Conservation (phyloP, 2,888 invertebrate genomes). For the Andrena chrysosceles region DNA sequence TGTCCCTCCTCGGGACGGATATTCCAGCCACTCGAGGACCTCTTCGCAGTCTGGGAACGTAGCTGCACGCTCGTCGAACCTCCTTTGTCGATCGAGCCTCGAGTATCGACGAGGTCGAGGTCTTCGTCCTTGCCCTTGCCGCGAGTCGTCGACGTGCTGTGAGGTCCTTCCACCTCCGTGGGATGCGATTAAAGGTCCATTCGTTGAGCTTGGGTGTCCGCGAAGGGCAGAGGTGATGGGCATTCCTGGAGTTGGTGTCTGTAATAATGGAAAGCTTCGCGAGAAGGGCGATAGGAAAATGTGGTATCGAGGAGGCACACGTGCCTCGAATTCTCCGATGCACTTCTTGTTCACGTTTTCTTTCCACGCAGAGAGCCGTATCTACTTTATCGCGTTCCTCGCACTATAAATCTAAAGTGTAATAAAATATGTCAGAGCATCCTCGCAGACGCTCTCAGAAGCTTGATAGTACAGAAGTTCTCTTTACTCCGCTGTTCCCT, state of each 20-base stretch:
- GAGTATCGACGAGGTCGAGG: conserved; percentile 33
- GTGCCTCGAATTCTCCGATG: too few species aligned
- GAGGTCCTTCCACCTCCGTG: neutral
- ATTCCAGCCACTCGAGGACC: conserved; percentile 54
- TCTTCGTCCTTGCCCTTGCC: conserved; percentile 33
- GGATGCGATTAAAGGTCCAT: neutral
- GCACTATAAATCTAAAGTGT: too few species aligned
- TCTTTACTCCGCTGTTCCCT: conserved; percentile 18
- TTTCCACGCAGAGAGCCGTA: too few species aligned
- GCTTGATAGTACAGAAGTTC: conserved; percentile 12
- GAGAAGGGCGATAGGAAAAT: too few species aligned
- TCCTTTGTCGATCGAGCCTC: conserved; percentile 22
- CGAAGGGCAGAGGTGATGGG: neutral
- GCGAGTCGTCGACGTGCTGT: neutral
- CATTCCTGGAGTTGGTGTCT: too few species aligned
- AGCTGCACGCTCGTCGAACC: conserved; percentile 45
- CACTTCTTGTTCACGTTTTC: too few species aligned
- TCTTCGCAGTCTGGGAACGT: conserved; percentile 46
- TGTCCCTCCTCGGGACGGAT: conserved; percentile 26
- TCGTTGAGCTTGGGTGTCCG: neutral
- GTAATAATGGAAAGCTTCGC: too few species aligned
- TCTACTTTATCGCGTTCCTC: too few species aligned
- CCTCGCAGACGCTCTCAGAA: neutral
- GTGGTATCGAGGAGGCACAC: too few species aligned
- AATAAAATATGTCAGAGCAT: neutral